These are phyloP conservation scores for Lasioglossum villosulum DNA, from an alignment of 2,888 invertebrate genomes.

Conservation along the genomic window DNA sequence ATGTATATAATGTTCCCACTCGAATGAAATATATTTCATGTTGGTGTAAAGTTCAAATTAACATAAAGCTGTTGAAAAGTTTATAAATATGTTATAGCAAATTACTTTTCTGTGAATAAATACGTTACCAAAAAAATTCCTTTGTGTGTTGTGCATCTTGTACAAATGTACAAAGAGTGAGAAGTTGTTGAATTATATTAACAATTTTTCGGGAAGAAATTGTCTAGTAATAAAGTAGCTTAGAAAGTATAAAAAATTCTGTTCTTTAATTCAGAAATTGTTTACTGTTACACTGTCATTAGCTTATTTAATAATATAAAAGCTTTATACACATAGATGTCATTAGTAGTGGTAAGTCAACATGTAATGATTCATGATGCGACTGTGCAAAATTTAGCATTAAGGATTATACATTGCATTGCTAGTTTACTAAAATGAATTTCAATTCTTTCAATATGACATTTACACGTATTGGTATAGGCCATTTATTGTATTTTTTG, in stretches of 20 bases:
- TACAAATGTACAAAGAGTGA: constrained; percentile 44
- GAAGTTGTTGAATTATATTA: constrained; percentile 10
- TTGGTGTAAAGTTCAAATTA: constrained; percentile 64
- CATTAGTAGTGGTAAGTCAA: constrained; percentile 54
- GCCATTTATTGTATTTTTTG: constrained; percentile 43
- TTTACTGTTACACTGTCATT: constrained; percentile 64
- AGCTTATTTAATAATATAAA: constrained; percentile 70
- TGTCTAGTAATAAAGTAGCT: constrained; percentile 43
- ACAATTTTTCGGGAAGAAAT: constrained; percentile 12
- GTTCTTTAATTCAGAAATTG: constrained; percentile 69
- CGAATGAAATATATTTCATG: constrained; percentile 61
- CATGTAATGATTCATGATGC: constrained; percentile 41
- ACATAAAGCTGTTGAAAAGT: constrained; percentile 64
- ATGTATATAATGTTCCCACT: constrained; percentile 71
- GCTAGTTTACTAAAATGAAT: constrained; percentile 49
- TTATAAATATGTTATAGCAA: constrained; percentile 69
- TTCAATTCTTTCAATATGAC: constrained; percentile 34
- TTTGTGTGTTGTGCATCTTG: constrained; percentile 31
- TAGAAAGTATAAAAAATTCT: constrained; percentile 70
- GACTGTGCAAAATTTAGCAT: constrained; percentile 33
- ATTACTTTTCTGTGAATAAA: constrained; percentile 66
- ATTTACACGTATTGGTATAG: constrained; percentile 53
- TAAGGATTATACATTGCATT: constrained; percentile 44
- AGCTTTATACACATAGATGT: constrained; percentile 68
- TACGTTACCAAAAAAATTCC: constrained; percentile 60